Evolutionary conservation across 2,113 vertebrate species (phyloP).

Genomic region (Anguilla rostrata): DNA sequence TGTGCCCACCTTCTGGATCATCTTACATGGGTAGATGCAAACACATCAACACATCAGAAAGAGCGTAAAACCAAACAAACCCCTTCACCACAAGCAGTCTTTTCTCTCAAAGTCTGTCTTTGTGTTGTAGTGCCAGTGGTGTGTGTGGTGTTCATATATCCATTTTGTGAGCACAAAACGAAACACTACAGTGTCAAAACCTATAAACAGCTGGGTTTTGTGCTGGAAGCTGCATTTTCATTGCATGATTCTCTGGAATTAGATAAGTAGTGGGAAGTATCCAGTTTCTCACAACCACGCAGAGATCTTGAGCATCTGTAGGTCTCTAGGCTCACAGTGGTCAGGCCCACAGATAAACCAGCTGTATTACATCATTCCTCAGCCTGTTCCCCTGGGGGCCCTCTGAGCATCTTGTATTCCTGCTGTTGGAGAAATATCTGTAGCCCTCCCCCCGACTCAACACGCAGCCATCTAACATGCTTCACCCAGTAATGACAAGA

Average conservation of each 20-base stretch:
- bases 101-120: conserved; percentile 30
- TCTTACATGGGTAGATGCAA: not conserved
- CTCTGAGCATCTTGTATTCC: conserved; percentile 9
- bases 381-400: conserved; percentile 37
- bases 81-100: conserved; percentile 18
- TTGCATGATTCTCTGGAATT: conserved; percentile 62
- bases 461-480: not conserved
- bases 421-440: not conserved
- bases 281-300: conserved; percentile 33
- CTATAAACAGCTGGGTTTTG: conserved; percentile 61
- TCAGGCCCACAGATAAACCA: conserved; percentile 38
- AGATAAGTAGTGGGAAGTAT: conserved; percentile 53
- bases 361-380: conserved; percentile 45
- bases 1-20: not conserved
- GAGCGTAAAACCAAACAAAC: conserved; percentile 8
- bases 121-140: conserved; percentile 35
- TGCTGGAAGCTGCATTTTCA: conserved; percentile 56
- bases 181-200: conserved; percentile 26
- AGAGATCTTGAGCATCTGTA: conserved; percentile 10
- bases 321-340: conserved; percentile 28
- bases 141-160: conserved; percentile 38
- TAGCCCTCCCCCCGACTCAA: not conserved
- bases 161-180: conserved; percentile 32
- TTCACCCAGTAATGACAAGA: conserved; percentile 5
- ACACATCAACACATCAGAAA: conserved; percentile 11